Evolutionary conservation across 2,888 invertebrate species (phyloP), one percentile per base, ranked within the genome.

Genomic region (Hoplodrina blanda): DNA sequence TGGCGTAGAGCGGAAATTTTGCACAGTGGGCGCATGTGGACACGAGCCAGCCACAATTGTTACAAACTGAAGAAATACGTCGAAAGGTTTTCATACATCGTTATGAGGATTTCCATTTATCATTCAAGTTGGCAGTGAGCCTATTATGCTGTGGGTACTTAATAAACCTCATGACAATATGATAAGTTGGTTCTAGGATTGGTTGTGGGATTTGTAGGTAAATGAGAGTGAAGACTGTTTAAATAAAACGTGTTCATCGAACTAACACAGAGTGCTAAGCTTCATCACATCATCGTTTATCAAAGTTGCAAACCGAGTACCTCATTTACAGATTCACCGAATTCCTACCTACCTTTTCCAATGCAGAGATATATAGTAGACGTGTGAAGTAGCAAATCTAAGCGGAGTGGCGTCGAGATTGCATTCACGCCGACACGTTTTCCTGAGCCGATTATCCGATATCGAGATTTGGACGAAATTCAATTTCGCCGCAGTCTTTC

Each of bases 391-490:
- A 76, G 73, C 64, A 82, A 87, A 84, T 83, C 83, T 82, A 84
- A 83, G 74, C 79, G 73, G 69, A 79, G 63, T 77, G 80, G 83
- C 81, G 72, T 82, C 79, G 86, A 88, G 87, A 90, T 90, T 89
- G 91, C 91, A 91, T 88, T 86, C 88, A 83, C 83, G 84, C 79
- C 86, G 73, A 85, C 85, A 85, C 85, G 85, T 85, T 85, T 79
- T 86, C 81, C 83, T 87, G 88, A 92, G 90, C 91, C 91, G 93
- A 93, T 94, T 91, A 93, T 91, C 88, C 90, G 89, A 91, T 91
- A 92, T 81, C 91, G 91, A 90, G 92, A 91, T 89, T 89, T 87
- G 83, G 85, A 75, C 85, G 88, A 87, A 93, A 94, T 93, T 92
- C 88, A 92, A 93, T 93, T 91, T 89, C 86, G 81, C 78, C 81